These are phyloP conservation scores for Calycopis cecrops DNA, from an alignment of 1,140 invertebrate species.

Conservation along the genomic window DNA sequence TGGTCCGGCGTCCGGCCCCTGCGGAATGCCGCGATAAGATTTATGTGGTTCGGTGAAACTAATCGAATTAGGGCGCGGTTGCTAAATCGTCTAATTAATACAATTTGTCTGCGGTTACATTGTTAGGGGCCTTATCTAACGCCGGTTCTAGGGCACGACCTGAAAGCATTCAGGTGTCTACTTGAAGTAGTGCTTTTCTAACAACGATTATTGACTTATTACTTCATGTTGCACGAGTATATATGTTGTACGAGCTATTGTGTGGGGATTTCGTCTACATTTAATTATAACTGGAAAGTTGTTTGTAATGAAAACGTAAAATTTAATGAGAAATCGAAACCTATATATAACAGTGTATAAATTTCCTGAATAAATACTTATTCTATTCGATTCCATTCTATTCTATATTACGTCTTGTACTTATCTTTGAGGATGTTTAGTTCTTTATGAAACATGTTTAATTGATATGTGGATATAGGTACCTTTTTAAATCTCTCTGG, in stretches of 20 bases:
- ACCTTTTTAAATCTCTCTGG: too few relatives aligned
- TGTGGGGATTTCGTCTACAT: background rate
- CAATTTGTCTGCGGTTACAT: conserved; percentile 32
- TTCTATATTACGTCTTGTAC: too few relatives aligned
- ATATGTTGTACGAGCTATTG: background rate
- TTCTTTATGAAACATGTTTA: too few relatives aligned
- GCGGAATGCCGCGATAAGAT: conserved; percentile 25
- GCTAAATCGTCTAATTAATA: conserved; percentile 35
- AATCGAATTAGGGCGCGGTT: conserved; percentile 32
- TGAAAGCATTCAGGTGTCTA: conserved; percentile 13
- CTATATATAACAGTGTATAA: too few relatives aligned
- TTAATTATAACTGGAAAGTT: background rate
- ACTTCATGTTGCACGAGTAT: background rate
- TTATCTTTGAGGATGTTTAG: too few relatives aligned
- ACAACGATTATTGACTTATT: background rate
- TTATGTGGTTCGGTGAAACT: conserved; percentile 24
- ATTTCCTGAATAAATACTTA: too few relatives aligned
- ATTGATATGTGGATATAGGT: too few relatives aligned
- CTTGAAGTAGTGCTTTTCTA: background rate
- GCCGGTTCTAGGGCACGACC: conserved; percentile 27
- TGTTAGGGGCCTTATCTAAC: conserved; percentile 40
- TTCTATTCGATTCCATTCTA: too few relatives aligned
- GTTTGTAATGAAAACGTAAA: too few relatives aligned
- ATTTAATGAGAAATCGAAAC: too few relatives aligned
- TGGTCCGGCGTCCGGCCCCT: background rate